Evolutionary conservation across 2,113 vertebrate genomes (phyloP).

Genomic region (Tyrannus savana): DNA sequence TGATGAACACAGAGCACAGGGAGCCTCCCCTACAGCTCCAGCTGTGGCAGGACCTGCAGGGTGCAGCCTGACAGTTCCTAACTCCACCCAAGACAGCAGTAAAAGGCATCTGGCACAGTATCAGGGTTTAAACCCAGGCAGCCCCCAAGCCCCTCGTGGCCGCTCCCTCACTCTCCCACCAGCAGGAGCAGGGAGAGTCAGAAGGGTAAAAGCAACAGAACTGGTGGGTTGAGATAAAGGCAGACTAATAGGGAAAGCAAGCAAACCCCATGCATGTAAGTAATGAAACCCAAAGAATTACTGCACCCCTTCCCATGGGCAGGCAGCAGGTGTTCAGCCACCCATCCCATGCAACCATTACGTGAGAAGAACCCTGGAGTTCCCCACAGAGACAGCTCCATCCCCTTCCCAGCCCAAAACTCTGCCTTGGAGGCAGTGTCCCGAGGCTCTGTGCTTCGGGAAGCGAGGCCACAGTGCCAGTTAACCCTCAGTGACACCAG

Average conservation of each 20-base stretch:
- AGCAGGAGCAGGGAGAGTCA: rapidly evolving
- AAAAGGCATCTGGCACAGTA: not conserved
- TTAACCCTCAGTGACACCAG: not conserved
- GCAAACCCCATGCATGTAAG: not conserved
- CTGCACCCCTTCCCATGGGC: not conserved
- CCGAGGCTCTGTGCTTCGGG: not conserved
- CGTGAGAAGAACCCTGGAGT: not conserved
- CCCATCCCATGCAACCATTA: not conserved
- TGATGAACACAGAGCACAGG: not conserved
- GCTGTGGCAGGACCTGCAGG: not conserved
- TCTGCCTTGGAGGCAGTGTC: not conserved
- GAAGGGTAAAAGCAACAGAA: not conserved
- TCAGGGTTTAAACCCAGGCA: not conserved
- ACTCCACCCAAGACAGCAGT: not conserved
- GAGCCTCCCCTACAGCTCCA: not conserved
- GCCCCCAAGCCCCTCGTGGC: not conserved
- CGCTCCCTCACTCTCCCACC: not conserved
- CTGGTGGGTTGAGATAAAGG: not conserved
- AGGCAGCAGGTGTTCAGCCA: not conserved
- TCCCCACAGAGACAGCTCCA: not conserved
- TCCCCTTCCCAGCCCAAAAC: not conserved
- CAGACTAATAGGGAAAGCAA: not conserved
- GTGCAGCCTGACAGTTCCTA: not conserved
- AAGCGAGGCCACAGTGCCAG: not conserved
- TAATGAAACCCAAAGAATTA: not conserved